phyloP scores from a whole-genome alignment of 2,797 vertebrate species.

The Hafferia zeledoni region DNA sequence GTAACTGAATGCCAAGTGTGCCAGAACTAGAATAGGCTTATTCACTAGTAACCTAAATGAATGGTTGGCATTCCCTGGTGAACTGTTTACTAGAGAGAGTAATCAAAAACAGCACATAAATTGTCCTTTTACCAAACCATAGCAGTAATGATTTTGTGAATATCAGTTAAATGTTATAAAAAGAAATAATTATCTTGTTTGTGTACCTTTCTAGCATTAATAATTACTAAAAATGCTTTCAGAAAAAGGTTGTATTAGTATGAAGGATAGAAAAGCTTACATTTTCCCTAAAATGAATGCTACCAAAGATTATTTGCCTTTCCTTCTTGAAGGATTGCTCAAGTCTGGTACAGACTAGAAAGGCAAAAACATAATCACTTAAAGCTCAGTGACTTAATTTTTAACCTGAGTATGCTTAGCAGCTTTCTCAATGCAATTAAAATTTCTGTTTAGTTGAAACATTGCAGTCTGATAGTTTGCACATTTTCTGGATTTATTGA shows the following conservation, averaged over 20 bases:
- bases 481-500: neutral
- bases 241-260: neutral
- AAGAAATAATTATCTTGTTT: neutral
- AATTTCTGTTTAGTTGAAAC: neutral
- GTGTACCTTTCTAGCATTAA: neutral
- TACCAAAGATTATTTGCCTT: neutral
- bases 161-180: constrained; percentile 17
- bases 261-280: neutral
- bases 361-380: neutral
- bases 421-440: neutral
- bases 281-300: neutral
- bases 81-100: constrained; percentile 8
- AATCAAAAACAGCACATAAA: neutral
- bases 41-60: constrained; percentile 8
- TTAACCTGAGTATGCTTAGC: neutral
- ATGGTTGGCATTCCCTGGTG: neutral
- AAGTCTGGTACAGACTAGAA: neutral
- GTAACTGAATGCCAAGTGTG: neutral
- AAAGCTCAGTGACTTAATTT: neutral
- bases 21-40: constrained; percentile 14
- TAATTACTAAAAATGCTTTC: neutral
- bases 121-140: neutral
- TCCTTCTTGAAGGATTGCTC: neutral
- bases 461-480: neutral
- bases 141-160: neutral